Evolutionary conservation across 2,888 invertebrate species (phyloP), one percentile per base, ranked within the genome.

Genomic region (Gibbula magus): DNA sequence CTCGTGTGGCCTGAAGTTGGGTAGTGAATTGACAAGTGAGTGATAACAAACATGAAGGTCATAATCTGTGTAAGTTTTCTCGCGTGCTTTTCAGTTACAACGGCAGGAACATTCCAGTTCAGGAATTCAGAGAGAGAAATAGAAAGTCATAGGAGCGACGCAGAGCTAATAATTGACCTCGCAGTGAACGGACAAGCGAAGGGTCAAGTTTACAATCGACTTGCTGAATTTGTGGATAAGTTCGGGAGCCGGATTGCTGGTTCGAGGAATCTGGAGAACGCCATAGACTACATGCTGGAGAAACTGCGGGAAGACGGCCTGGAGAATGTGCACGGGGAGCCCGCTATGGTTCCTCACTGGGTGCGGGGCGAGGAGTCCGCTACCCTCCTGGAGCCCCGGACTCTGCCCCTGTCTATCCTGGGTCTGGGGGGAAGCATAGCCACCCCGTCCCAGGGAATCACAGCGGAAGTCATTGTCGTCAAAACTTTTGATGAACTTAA

Each of bases 401-500:
- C 89, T 0, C 95, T 95, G 86, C 93, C 95, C 70, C 92, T 97
- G 51, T 93, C 94, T 0, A 93, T 96, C 78, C 91, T 96, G 66
- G 96, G 96, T 5, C 93, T 97, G 0, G 96, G 96, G 2, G 93
- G 93, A 80, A 96, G 95, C 89, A 94, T 96, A 0, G 95, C 95
- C 70, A 97, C 97, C n/a, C 94, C 95, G 3, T 89, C 93, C 32
- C 94, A 94, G 84, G 96, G 96, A n/a, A 95, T 97, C 35, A 95
- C 94, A 70, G 96, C 95, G 7, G 94, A 95, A 90, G 96, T 95
- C 0, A 91, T 97, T n/a, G 96, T 96, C 0, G 95, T 97, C 0
- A 78, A 75, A 18, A 77, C 73, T 29, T 89, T 89, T 85, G 87
- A 88, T 82, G 95, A 96, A 86, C 93, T 96, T 32, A 93, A 94